These are phyloP conservation scores for Falcunculus frontatus DNA, from an alignment of 2,113 vertebrate genomes.

Conservation along the genomic window DNA sequence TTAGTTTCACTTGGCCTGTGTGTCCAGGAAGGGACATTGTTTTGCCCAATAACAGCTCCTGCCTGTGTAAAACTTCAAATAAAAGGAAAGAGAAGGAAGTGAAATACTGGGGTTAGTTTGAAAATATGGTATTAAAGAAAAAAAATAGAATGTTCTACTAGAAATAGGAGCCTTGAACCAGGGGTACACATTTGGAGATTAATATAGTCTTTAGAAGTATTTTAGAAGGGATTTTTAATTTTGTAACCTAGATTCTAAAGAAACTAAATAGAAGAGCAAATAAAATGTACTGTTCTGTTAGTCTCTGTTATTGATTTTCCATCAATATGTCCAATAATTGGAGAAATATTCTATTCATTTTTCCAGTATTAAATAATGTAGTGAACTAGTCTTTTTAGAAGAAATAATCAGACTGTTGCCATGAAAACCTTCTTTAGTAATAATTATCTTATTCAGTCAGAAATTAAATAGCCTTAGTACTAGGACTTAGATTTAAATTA, in stretches of 20 bases:
- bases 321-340: background rate
- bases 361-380: background rate
- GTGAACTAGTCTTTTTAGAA: background rate
- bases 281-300: background rate
- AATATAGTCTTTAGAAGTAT: background rate
- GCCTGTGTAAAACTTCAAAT: background rate
- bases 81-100: background rate
- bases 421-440: background rate
- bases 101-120: background rate
- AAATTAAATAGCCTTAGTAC: constrained; percentile 2
- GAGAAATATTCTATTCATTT: background rate
- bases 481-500: background rate
- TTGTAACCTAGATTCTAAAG: background rate
- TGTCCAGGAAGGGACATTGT: background rate
- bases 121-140: background rate
- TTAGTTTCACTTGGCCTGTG: background rate
- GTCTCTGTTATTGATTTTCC: background rate
- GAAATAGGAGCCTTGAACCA: background rate
- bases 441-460: background rate
- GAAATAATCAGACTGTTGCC: background rate
- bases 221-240: background rate
- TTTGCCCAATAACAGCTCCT: background rate
- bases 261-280: background rate
- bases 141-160: background rate
- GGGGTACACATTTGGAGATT: background rate